Conservation (phyloP, 2,888 invertebrate species). For the Eumacrocentrus americanus region DNA sequence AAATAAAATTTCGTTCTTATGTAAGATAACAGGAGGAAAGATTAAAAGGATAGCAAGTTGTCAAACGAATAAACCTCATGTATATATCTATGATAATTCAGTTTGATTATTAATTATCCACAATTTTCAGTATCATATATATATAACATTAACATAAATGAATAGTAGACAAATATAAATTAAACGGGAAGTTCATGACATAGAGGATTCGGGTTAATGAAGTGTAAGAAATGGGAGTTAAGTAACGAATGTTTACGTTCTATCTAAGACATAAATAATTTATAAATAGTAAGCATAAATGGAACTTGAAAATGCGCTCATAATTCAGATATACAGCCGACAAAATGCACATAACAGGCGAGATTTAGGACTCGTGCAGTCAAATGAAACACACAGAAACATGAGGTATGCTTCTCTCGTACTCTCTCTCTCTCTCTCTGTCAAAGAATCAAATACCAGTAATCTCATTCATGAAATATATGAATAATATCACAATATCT, state of each 20-base stretch:
- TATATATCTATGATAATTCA: slow-evolving; percentile 4
- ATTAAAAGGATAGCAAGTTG: not conserved
- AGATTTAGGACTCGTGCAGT: too few species aligned
- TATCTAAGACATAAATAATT: slow-evolving; percentile 8
- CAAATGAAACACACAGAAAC: slow-evolving; percentile 6
- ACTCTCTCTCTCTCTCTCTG: too few species aligned
- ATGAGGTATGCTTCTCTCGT: not conserved
- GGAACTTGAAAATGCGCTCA: slow-evolving; percentile 16
- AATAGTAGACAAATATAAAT: not conserved
- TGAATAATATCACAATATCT: slow-evolving; percentile 23
- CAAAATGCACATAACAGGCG: too few species aligned
- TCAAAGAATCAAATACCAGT: too few species aligned
- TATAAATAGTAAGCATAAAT: slow-evolving; percentile 15
- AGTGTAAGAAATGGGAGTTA: not conserved
- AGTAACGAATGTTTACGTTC: not conserved
- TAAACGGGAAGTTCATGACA: not conserved
- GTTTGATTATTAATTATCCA: slow-evolving; percentile 1
- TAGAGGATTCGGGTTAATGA: too few species aligned
- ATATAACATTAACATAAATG: not conserved
- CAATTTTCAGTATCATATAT: not conserved
- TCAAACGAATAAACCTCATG: slow-evolving; percentile 18
- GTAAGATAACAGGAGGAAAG: not conserved
- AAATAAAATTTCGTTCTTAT: not conserved
- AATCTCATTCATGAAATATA: slow-evolving; percentile 14
- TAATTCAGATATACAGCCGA: slow-evolving; percentile 22